Conservation (phyloP, 2,888 invertebrate genomes). For the Drosophila trichaetosa region DNA sequence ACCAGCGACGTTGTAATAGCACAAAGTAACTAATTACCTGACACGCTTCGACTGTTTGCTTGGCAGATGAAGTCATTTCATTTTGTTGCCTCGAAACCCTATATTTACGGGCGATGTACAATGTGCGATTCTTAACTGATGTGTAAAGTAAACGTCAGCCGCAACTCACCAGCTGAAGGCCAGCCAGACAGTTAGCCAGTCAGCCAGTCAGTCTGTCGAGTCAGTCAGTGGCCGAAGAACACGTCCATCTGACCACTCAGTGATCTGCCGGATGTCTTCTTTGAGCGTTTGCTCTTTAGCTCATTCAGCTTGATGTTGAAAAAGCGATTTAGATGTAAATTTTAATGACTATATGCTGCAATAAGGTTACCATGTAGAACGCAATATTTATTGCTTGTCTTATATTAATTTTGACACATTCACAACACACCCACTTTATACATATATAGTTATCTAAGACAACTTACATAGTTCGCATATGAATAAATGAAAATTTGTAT, state of each 20-base stretch:
- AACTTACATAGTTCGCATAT: background rate
- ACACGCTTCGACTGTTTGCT: slow-evolving; percentile 71
- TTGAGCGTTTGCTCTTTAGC: slow-evolving; percentile 29
- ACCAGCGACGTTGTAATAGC: slow-evolving; percentile 54
- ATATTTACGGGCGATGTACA: slow-evolving; percentile 31
- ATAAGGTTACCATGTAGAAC: slow-evolving; percentile 37
- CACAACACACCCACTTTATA: slow-evolving; percentile 25
- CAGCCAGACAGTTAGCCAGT: slow-evolving; percentile 25
- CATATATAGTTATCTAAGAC: slow-evolving; percentile 1
- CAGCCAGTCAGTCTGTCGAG: slow-evolving; percentile 11
- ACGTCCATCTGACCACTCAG: slow-evolving; percentile 51
- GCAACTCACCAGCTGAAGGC: slow-evolving; percentile 48
- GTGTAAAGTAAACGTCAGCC: slow-evolving; percentile 39
- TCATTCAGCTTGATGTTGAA: slow-evolving; percentile 22
- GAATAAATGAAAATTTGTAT: background rate
- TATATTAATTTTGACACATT: slow-evolving; percentile 56
- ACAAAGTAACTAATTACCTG: slow-evolving; percentile 65
- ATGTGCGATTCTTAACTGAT: slow-evolving; percentile 51
- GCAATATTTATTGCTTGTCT: slow-evolving; percentile 61
- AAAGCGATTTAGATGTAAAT: slow-evolving; percentile 77
- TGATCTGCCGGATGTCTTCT: slow-evolving; percentile 73
- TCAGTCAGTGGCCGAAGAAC: slow-evolving; percentile 51
- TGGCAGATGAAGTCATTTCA: slow-evolving; percentile 70
- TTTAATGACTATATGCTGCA: slow-evolving; percentile 59
- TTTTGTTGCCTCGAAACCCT: slow-evolving; percentile 47